These are phyloP conservation scores for Rhagoletis pomonella DNA, from an alignment of 1,140 invertebrate genomes.

Conservation along the genomic window DNA sequence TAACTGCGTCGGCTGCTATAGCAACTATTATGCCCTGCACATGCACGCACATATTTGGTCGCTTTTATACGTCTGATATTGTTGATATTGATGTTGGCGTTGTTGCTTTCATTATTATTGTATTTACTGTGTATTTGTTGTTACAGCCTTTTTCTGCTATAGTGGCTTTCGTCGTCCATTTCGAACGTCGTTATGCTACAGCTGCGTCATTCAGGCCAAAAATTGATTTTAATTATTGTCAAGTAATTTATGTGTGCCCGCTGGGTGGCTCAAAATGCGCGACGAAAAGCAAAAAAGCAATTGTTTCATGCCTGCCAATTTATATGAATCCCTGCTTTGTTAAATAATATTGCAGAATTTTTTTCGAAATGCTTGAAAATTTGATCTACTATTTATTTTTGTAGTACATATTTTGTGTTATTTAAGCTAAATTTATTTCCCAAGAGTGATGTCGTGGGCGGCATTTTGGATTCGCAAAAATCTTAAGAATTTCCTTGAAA, in stretches of 20 bases:
- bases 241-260: conserved; percentile 22
- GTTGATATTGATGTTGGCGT: conserved; percentile 19
- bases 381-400: not conserved
- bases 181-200: not conserved
- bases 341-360: not conserved
- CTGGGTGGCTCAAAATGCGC: not conserved
- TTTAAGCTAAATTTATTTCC: not conserved
- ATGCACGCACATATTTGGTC: not conserved
- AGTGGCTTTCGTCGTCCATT: not conserved
- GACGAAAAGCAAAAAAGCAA: too few species aligned
- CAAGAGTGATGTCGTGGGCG: too few species aligned
- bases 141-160: not conserved
- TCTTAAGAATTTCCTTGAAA: too few species aligned
- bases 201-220: conserved; percentile 24
- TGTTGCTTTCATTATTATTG: conserved; percentile 22
- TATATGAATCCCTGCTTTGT: not conserved
- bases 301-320: too few species aligned
- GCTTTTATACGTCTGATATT: not conserved
- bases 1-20: not conserved
- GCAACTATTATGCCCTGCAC: not conserved
- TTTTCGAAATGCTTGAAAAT: not conserved
- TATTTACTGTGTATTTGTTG: conserved; percentile 1
- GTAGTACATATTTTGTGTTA: not conserved
- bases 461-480: too few species aligned
- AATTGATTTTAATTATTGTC: conserved; percentile 49